Percentiles rank a stretch among this genome's conserved stretches.
Evolutionary conservation across 2,113 vertebrate genomes (phyloP).

Genomic region (Nesoenas mayeri): DNA sequence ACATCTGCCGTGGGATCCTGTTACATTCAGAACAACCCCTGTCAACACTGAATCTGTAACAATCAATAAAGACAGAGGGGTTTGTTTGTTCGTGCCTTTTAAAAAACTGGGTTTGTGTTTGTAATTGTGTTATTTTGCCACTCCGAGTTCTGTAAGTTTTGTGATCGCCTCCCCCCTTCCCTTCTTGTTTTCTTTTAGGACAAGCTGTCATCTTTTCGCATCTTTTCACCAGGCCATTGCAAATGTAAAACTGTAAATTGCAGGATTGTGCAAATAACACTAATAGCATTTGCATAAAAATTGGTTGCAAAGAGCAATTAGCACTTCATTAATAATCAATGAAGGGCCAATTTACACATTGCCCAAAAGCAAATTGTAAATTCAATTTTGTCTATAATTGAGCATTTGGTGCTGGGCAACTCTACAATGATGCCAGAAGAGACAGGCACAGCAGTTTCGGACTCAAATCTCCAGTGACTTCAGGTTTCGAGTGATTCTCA

Average conservation of each 20-base stretch:
- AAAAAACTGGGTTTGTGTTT: background rate
- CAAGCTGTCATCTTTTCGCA: conserved; percentile 64
- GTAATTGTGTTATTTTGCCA: conserved; percentile 61
- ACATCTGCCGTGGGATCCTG: conserved; percentile 59
- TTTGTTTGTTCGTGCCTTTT: background rate
- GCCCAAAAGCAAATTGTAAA: conserved; percentile 79
- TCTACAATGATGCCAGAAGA: conserved; percentile 38
- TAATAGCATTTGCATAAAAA: conserved; percentile 75
- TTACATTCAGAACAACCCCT: conserved; percentile 54
- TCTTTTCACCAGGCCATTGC: conserved; percentile 43
- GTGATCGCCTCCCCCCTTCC: background rate
- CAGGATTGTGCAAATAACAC: conserved; percentile 70
- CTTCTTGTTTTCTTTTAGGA: conserved; percentile 54
- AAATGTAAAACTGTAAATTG: conserved; percentile 73
- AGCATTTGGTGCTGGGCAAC: conserved; percentile 62
- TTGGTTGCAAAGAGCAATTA: conserved; percentile 82
- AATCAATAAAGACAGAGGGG: conserved; percentile 45
- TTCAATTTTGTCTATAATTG: conserved; percentile 72
- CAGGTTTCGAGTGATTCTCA: background rate
- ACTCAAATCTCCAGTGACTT: background rate
- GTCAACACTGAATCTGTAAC: conserved; percentile 63
- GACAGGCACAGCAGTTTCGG: background rate
- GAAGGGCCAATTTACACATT: conserved; percentile 81
- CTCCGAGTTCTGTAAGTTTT: conserved; percentile 65
- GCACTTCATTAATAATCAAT: conserved; percentile 85